Conservation (phyloP, 2,797 vertebrate species). For the Aphelocoma californica region DNA sequence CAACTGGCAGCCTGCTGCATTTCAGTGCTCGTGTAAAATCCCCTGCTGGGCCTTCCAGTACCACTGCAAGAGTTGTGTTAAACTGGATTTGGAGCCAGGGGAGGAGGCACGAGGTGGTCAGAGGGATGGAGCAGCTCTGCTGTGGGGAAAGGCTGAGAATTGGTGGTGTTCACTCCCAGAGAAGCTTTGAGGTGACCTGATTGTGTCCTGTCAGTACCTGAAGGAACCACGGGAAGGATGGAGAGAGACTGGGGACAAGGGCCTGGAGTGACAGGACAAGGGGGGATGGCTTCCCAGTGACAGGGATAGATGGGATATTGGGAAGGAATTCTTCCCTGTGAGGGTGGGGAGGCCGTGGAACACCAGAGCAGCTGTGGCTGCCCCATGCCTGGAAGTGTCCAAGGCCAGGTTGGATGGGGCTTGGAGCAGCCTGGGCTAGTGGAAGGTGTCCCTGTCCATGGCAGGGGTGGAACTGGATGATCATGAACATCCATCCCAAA, state of each 20-base stretch:
- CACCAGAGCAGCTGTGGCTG: neutral
- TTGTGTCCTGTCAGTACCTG: neutral
- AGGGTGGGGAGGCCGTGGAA: neutral
- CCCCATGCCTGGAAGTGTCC: neutral
- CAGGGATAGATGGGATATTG: neutral
- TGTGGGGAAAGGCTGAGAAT: neutral
- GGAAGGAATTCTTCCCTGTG: neutral
- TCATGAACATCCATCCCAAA: neutral
- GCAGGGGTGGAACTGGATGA: neutral
- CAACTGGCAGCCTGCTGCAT: neutral
- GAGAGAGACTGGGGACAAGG: neutral
- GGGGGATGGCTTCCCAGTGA: neutral
- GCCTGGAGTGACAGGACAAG: neutral
- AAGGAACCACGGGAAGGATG: neutral
- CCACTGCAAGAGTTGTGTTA: neutral
- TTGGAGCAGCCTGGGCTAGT: accelerated
- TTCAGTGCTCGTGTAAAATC: neutral
- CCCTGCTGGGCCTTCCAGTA: accelerated
- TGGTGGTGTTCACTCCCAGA: neutral
- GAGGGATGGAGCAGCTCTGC: neutral
- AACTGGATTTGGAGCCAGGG: neutral
- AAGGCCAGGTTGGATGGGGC: accelerated
- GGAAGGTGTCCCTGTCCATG: neutral
- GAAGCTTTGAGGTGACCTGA: neutral
- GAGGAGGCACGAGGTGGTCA: neutral